Conservation (phyloP, 2,888 invertebrate species). For the Amiota minor region DNA sequence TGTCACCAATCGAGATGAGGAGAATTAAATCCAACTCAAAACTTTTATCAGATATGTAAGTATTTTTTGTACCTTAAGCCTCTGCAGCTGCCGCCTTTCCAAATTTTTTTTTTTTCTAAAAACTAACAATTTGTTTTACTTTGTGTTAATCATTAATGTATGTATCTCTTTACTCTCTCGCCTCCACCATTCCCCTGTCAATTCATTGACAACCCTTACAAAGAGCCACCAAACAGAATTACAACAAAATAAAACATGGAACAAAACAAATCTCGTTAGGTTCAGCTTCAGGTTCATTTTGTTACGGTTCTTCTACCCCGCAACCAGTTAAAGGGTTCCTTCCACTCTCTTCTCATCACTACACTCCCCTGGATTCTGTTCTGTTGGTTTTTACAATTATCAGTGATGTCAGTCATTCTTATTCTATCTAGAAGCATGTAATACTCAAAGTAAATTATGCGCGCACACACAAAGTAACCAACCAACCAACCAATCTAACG, state of each 20-base stretch:
- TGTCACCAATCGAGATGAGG: too few relatives aligned
- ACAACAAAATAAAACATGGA: conserved; percentile 4
- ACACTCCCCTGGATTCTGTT: not conserved
- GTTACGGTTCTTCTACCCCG: not conserved
- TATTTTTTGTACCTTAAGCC: not conserved
- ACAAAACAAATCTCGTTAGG: conserved; percentile 14
- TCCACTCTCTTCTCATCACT: too few relatives aligned
- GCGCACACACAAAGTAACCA: conserved; percentile 19
- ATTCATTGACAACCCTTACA: conserved; percentile 24
- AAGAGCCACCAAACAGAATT: not conserved
- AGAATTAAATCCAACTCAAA: too few relatives aligned
- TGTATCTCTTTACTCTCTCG: not conserved
- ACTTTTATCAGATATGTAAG: too few relatives aligned
- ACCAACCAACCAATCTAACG: not conserved
- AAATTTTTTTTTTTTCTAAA: not conserved
- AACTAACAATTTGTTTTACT: conserved; percentile 10
- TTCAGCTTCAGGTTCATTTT: not conserved
- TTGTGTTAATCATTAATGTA: conserved; percentile 6
- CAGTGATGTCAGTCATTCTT: conserved; percentile 2
- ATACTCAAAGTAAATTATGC: conserved; percentile 27
- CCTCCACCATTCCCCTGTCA: not conserved
- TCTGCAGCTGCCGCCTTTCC: conserved; percentile 5
- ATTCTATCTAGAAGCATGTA: conserved; percentile 9
- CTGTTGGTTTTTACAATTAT: conserved; percentile 29
- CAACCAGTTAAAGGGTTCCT: too few relatives aligned